A percentile compares a stretch with the other conserved stretches of the same genome.
These are phyloP conservation scores for Ataeniobius toweri DNA, from an alignment of 2,797 vertebrate genomes.

Conservation along the genomic window DNA sequence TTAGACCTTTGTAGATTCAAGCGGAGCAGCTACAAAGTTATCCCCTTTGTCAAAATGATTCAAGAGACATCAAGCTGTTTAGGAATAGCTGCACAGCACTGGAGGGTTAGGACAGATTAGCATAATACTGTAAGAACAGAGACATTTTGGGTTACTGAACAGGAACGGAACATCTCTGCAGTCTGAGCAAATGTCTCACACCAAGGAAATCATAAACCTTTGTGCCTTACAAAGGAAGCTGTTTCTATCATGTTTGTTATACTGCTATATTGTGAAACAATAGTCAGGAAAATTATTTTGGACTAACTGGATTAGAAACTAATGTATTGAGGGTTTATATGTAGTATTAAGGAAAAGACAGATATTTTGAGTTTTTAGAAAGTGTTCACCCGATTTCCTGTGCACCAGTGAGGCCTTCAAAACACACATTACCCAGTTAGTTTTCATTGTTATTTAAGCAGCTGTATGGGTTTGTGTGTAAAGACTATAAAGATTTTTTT, in stretches of 20 bases:
- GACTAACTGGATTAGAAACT: slow-evolving; percentile 9
- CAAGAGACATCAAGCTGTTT: slow-evolving; percentile 16
- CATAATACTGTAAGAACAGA: slow-evolving; percentile 17
- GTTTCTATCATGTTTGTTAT: slow-evolving; percentile 14
- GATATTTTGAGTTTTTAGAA: neutral
- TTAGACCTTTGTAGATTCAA: slow-evolving; percentile 58
- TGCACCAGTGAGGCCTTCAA: slow-evolving; percentile 8
- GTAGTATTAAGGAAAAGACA: neutral
- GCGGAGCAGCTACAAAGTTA: neutral
- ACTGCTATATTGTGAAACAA: slow-evolving; percentile 9
- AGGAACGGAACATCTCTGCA: neutral
- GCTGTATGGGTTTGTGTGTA: neutral
- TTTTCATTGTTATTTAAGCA: neutral
- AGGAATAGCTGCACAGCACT: neutral
- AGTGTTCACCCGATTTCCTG: slow-evolving; percentile 13
- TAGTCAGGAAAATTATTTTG: slow-evolving; percentile 1
- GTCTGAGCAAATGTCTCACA: slow-evolving; percentile 6
- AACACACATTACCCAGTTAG: slow-evolving; percentile 11
- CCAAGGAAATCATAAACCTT: slow-evolving; percentile 11
- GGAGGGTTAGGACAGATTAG: slow-evolving; percentile 6
- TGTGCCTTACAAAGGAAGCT: slow-evolving; percentile 54
- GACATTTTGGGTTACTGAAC: slow-evolving; percentile 27
- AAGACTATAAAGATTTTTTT: neutral
- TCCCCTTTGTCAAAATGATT: slow-evolving; percentile 20
- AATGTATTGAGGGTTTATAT: slow-evolving; percentile 6